Evolutionary conservation across 2,113 vertebrate species (phyloP).

Genomic region (Trogon melanurus): DNA sequence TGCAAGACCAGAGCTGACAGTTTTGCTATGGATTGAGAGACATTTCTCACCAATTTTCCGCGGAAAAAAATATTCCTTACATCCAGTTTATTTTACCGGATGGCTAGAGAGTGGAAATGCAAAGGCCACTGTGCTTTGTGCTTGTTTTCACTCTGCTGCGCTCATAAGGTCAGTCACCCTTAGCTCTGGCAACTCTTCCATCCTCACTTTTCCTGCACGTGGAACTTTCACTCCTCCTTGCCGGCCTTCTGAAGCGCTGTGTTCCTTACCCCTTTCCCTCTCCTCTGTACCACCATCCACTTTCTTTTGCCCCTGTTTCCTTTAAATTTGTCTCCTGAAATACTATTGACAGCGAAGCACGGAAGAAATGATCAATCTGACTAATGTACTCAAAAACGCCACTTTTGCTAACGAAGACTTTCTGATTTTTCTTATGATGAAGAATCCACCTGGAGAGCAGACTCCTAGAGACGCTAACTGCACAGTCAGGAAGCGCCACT

Average conservation of each 20-base stretch:
- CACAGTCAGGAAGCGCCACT: neutral
- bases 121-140: accelerated
- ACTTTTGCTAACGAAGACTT: neutral
- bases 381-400: accelerated
- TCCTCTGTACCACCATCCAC: neutral
- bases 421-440: neutral
- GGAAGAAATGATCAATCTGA: neutral
- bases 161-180: neutral
- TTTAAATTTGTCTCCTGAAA: neutral
- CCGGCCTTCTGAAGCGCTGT: neutral
- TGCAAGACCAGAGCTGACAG: neutral
- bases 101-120: neutral
- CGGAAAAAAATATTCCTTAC: neutral
- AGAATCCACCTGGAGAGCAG: neutral
- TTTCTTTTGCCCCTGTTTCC: neutral
- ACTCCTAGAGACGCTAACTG: neutral
- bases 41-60: neutral
- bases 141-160: neutral
- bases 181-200: neutral
- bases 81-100: neutral
- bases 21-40: neutral
- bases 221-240: neutral
- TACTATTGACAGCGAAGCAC: neutral
- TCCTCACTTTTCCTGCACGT: neutral
- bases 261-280: neutral